These are phyloP conservation scores for Heliornis fulica DNA, from an alignment of 2,113 vertebrate genomes.

Conservation along the genomic window DNA sequence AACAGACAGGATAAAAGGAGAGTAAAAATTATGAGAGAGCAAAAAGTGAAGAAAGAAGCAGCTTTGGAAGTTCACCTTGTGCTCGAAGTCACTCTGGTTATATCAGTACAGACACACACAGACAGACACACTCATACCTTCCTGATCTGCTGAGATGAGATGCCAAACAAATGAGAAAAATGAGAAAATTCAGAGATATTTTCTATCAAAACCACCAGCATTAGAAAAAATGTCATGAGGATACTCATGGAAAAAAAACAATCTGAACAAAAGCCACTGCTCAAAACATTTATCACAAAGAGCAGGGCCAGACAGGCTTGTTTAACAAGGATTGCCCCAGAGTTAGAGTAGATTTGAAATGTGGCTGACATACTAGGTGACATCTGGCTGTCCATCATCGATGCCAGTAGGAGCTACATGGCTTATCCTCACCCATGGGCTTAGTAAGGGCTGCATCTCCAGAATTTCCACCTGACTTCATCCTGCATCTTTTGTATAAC, in stretches of 20 bases:
- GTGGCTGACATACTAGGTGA: background rate
- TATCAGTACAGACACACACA: too few relatives aligned
- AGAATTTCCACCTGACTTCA: background rate
- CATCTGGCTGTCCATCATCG: background rate
- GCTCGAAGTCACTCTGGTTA: background rate
- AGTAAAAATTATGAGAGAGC: background rate
- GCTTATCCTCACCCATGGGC: background rate
- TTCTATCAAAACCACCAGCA: background rate
- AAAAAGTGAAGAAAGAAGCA: background rate
- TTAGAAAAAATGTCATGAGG: background rate
- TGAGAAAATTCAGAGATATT: background rate
- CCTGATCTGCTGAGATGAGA: background rate
- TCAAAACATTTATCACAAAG: background rate
- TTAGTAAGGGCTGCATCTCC: background rate
- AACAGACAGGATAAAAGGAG: background rate
- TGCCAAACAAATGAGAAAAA: background rate
- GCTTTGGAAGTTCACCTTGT: background rate
- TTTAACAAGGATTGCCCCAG: background rate
- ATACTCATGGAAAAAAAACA: background rate
- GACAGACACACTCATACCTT: rapidly evolving
- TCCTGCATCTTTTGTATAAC: background rate
- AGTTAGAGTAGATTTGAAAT: background rate
- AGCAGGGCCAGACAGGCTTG: background rate
- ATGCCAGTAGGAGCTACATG: rapidly evolving
- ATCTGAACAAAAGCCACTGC: background rate